Conservation (phyloP, 2,113 vertebrate genomes). For the Cavia aperea region DNA sequence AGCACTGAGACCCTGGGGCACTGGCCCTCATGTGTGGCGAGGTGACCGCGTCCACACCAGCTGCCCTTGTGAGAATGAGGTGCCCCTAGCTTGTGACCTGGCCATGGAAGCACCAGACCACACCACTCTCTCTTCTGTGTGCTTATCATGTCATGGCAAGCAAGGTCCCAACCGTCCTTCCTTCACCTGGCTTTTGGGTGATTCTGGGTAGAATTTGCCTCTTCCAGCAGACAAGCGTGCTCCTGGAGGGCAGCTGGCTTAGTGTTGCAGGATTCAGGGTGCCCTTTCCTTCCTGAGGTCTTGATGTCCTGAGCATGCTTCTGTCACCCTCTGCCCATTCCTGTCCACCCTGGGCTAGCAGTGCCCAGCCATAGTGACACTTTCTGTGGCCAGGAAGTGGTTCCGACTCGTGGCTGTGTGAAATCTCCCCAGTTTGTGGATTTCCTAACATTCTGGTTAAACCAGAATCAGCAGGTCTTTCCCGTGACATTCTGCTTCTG, state of each 20-base stretch:
- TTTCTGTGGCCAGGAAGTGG: background rate
- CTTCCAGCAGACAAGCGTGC: background rate
- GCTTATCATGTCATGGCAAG: too few species aligned
- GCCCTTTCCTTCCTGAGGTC: accelerated
- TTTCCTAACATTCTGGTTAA: accelerated
- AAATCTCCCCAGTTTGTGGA: accelerated
- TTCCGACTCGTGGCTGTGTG: accelerated
- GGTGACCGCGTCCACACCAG: accelerated
- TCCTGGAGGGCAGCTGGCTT: background rate
- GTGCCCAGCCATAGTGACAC: too few species aligned
- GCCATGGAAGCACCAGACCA: accelerated
- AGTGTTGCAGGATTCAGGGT: accelerated
- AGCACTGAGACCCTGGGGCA: accelerated
- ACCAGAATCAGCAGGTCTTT: background rate
- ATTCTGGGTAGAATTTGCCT: background rate
- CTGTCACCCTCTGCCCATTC: accelerated
- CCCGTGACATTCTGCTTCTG: background rate
- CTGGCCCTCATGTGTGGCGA: accelerated
- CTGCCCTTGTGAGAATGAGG: accelerated
- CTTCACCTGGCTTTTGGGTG: background rate
- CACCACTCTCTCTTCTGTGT: accelerated
- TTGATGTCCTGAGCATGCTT: too few species aligned
- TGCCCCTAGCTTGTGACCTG: accelerated
- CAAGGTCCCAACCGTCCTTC: accelerated
- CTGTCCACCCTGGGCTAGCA: accelerated